Evolutionary conservation across 2,113 vertebrate species (phyloP).

Genomic region (Prinia subflava): DNA sequence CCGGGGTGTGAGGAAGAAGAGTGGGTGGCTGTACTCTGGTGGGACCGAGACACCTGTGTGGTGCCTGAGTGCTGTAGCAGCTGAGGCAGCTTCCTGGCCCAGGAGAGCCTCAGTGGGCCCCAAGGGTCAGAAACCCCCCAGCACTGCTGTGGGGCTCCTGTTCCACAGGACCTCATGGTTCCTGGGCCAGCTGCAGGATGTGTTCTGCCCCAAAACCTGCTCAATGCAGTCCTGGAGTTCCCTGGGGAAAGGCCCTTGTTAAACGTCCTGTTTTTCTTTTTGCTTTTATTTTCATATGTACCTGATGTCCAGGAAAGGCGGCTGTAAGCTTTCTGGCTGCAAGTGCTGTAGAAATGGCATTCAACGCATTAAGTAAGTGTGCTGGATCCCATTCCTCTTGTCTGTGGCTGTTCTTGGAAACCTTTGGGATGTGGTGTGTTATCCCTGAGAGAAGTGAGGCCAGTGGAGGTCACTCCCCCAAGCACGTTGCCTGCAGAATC

Average conservation of each 20-base stretch:
- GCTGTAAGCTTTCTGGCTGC: rapidly evolving
- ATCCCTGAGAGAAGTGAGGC: no score
- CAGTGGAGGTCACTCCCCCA: neutral
- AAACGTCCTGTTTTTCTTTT: neutral
- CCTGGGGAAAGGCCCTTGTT: neutral
- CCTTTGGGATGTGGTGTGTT: neutral
- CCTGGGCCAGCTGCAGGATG: no score
- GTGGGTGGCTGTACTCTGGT: no score
- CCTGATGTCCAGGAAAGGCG: neutral
- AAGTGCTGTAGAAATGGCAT: neutral
- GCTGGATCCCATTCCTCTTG: neutral
- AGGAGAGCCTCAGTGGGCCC: no score
- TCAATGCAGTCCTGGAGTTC: neutral
- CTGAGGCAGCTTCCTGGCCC: no score
- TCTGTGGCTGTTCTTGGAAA: neutral
- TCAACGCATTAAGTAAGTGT: neutral
- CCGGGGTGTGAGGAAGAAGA: no score
- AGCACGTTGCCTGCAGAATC: neutral
- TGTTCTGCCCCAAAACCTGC: neutral
- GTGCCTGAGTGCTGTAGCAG: no score
- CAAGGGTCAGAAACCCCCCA: no score
- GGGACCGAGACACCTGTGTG: no score
- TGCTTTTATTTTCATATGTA: neutral
- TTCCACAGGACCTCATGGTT: no score
- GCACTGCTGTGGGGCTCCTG: no score